These are phyloP conservation scores for Amiota minor DNA, from an alignment of 2,888 invertebrate species.

Conservation along the genomic window DNA sequence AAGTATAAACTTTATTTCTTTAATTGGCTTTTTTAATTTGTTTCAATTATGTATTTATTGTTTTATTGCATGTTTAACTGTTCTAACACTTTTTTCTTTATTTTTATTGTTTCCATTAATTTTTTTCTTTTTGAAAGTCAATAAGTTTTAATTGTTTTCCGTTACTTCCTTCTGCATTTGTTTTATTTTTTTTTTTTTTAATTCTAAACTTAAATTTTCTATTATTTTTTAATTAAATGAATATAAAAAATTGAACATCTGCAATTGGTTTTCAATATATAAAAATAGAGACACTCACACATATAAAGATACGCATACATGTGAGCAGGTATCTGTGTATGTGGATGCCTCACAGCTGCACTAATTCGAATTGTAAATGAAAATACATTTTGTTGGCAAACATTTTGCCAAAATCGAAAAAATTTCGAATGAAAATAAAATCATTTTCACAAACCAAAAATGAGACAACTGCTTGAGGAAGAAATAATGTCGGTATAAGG, in stretches of 20 bases:
- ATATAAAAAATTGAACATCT: conserved; percentile 18
- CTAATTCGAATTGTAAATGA: background rate
- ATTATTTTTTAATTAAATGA: background rate
- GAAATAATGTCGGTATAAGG: conserved; percentile 20
- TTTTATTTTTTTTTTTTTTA: background rate
- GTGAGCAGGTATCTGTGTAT: background rate
- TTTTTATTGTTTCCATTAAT: background rate
- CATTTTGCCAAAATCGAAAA: background rate
- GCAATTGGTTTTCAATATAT: conserved; percentile 9
- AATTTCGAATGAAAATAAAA: no score
- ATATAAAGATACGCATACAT: no score
- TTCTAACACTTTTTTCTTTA: background rate
- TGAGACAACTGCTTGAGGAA: background rate
- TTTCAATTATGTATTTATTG: conserved; percentile 13
- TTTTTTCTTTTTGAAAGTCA: background rate
- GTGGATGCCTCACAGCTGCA: conserved; percentile 2
- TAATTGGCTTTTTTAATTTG: conserved; percentile 20
- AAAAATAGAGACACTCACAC: background rate
- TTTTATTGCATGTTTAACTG: conserved; percentile 3
- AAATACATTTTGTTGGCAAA: conserved; percentile 25
- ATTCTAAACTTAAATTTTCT: background rate
- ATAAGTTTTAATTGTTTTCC: background rate
- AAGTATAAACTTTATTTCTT: background rate
- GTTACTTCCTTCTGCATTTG: background rate
- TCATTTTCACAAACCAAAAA: background rate